Evolutionary conservation across 2,797 vertebrate species (phyloP).

Genomic region (Hipposideros larvatus): DNA sequence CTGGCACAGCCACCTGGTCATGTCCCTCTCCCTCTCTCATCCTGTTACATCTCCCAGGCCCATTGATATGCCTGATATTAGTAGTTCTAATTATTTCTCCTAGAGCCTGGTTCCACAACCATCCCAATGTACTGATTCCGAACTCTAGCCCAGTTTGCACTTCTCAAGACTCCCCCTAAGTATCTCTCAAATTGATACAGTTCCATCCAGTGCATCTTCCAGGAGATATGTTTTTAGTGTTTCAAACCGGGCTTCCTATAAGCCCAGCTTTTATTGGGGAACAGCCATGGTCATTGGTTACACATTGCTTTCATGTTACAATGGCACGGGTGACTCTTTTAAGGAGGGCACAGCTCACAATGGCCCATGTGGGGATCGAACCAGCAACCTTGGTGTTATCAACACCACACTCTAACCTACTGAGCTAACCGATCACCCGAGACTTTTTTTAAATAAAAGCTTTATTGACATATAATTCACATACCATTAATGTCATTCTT

Average conservation of each 20-base stretch:
- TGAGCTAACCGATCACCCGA: too few species aligned
- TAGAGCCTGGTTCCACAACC: background rate
- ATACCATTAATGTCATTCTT: background rate
- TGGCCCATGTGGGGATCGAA: too few species aligned
- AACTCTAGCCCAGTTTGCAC: background rate
- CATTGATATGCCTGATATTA: background rate
- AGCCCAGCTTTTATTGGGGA: too few species aligned
- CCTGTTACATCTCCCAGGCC: background rate
- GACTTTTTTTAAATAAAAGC: too few species aligned
- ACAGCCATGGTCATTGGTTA: too few species aligned
- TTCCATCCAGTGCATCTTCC: background rate
- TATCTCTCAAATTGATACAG: background rate
- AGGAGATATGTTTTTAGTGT: background rate
- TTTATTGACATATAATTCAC: background rate
- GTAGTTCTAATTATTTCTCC: background rate
- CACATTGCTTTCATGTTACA: too few species aligned
- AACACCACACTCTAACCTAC: too few species aligned
- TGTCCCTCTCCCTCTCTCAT: background rate
- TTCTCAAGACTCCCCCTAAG: background rate
- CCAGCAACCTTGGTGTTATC: too few species aligned
- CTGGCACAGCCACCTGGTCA: background rate
- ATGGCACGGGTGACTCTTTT: too few species aligned
- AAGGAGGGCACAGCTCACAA: too few species aligned
- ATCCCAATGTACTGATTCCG: accelerated
- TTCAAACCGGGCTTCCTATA: too few species aligned